These are phyloP conservation scores for Potamarius usumacintae DNA, from an alignment of 2,113 vertebrate genomes.

Conservation along the genomic window DNA sequence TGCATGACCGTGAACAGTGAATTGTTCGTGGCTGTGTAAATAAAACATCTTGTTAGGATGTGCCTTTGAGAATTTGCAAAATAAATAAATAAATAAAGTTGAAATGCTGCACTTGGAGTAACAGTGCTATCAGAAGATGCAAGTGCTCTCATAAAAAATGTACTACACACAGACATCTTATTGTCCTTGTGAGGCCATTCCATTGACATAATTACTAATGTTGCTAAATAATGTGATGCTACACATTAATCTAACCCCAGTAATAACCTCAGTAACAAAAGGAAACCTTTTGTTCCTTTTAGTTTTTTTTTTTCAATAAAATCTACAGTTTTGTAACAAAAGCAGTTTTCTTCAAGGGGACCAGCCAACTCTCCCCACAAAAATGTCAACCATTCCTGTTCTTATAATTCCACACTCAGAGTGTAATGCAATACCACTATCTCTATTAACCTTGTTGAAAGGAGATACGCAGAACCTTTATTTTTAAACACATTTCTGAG, in stretches of 20 bases:
- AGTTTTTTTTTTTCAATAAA: background rate
- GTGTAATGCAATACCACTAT: background rate
- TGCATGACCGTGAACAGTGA: constrained; percentile 38
- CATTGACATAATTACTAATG: background rate
- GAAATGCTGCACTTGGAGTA: background rate
- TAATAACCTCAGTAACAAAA: background rate
- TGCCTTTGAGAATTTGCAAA: background rate
- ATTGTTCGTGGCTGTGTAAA: constrained; percentile 40
- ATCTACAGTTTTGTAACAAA: background rate
- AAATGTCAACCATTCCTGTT: background rate
- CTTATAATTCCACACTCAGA: background rate
- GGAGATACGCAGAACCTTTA: too few species aligned
- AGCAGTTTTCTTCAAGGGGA: background rate
- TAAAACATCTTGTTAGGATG: constrained; percentile 20
- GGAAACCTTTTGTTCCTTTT: background rate
- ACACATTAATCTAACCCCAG: background rate
- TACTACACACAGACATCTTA: background rate
- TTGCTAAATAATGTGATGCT: background rate
- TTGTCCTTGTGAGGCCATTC: background rate
- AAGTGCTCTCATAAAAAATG: background rate
- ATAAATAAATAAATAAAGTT: background rate
- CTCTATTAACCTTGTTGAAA: background rate
- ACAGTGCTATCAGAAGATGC: background rate
- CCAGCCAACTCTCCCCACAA: background rate
- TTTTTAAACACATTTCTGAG: too few species aligned